Conservation (phyloP, 2,797 vertebrate species). For the Philypnodon macrostomus region DNA sequence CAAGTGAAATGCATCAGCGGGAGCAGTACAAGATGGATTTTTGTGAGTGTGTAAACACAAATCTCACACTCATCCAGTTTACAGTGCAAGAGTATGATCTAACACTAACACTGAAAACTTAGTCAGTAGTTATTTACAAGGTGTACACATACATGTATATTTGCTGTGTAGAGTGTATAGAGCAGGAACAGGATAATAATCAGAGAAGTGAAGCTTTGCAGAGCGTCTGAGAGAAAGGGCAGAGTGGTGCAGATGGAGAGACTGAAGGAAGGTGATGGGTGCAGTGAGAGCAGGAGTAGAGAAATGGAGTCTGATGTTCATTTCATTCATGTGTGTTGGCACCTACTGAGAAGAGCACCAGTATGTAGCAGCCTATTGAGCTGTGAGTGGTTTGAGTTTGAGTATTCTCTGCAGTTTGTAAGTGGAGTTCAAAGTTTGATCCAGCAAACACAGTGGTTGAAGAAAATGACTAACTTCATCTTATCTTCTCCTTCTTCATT, state of each 20-base stretch:
- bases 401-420: conserved; percentile 43
- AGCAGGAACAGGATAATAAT: conserved; percentile 31
- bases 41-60: too few relatives aligned
- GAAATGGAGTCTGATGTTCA: conserved; percentile 64
- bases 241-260: conserved; percentile 57
- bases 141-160: too few relatives aligned
- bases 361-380: conserved; percentile 58
- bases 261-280: conserved; percentile 44
- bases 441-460: conserved; percentile 41
- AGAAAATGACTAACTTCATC: conserved; percentile 50
- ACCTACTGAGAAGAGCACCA: conserved; percentile 56
- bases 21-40: too few relatives aligned
- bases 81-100: too few relatives aligned
- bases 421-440: conserved; percentile 51
- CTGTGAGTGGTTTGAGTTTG: conserved; percentile 67
- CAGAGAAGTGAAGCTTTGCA: conserved; percentile 31
- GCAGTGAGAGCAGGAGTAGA: conserved; percentile 46
- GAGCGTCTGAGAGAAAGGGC: conserved; percentile 35
- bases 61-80: too few relatives aligned
- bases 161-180: too few relatives aligned
- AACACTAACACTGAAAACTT: background rate
- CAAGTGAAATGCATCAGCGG: too few relatives aligned
- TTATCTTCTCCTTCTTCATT: conserved; percentile 37
- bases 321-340: conserved; percentile 53
- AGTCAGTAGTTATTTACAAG: too few relatives aligned